Evolutionary conservation across 2,888 invertebrate genomes (phyloP), one percentile per base, ranked within the genome.

Genomic region (Eupeodes luniger): DNA sequence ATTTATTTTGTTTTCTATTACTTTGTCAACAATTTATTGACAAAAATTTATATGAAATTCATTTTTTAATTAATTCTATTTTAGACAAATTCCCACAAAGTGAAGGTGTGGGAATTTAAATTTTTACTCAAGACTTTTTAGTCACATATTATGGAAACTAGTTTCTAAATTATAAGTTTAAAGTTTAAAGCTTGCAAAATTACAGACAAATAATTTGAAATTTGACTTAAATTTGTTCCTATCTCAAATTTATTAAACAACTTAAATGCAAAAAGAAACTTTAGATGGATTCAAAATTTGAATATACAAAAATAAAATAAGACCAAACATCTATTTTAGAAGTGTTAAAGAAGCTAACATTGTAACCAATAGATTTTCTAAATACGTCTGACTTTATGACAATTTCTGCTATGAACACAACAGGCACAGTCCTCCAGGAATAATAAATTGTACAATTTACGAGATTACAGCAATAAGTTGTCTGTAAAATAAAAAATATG

Each of bases 1-100:
- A 16, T 70, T 57, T 27, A 44, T 27, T 27, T 14, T 66, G 6
- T 27, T 44, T 69, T 19, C 3, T 3, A 3, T 3, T 12, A n/a
- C 19, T 75, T 80, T 62, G n/a, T 44, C 14, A 55, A 75, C 62
- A 67, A 84, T 80, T 84, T 76, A 84, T 84, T 76, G 69, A 34
- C 5, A 51, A 76, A 76, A 40, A 40, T 40, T 7, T 76, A 44
- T 55, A n/a, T 57, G 14, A 79, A 75, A 69, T 36, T 55, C 19
- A 84, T 74, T 74, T 74, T 27, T 11, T 40, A 64, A 47, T 47
- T 57, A 49, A 75, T 57, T 74, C 61, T 40, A 44, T 70, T 36
- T 16, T 53, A n/a, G 44, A 27, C 36, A 4, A 59, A 53, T 64
- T 81, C 81, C 59, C 76, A 85, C 84, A 16, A 53, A 7, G 10